Evolutionary conservation across 2,113 vertebrate genomes (phyloP).

Genomic region (Pipa parva): DNA sequence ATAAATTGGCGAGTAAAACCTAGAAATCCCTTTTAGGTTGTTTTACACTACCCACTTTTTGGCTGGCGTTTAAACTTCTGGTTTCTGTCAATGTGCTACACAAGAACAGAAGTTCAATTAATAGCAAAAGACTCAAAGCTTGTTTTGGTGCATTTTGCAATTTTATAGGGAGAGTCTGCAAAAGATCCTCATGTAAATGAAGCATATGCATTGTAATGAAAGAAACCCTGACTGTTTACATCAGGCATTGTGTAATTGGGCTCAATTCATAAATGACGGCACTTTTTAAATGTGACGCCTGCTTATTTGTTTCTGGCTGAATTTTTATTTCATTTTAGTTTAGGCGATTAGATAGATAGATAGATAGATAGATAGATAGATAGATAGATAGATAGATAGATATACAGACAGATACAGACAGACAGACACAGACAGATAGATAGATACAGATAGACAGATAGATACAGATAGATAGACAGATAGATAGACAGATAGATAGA

Average conservation of each 20-base stretch:
- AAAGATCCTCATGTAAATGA: conserved; percentile 22
- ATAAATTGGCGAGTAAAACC: conserved; percentile 24
- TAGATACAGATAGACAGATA: no score
- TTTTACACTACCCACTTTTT: conserved; percentile 29
- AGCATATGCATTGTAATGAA: not conserved
- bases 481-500: no score
- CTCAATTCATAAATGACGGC: conserved; percentile 37
- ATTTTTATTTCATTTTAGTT: conserved; percentile 7
- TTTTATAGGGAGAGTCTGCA: not conserved
- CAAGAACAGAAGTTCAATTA: conserved; percentile 28
- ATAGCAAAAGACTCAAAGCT: conserved; percentile 18
- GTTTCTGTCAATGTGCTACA: conserved; percentile 25
- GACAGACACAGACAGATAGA: no score
- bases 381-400: no score
- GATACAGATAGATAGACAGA: no score
- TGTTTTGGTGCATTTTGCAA: not conserved
- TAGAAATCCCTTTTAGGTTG: conserved; percentile 26
- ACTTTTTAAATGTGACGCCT: not conserved
- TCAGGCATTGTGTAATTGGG: not conserved
- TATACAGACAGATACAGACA: no score
- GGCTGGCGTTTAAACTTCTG: conserved; percentile 22
- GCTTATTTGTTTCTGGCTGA: not conserved
- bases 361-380: no score
- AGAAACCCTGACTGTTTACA: conserved; percentile 13
- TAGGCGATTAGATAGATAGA: no score